Evolutionary conservation across 2,888 invertebrate genomes (phyloP), one percentile per base, ranked within the genome.

Genomic region (Magallana nippona): DNA sequence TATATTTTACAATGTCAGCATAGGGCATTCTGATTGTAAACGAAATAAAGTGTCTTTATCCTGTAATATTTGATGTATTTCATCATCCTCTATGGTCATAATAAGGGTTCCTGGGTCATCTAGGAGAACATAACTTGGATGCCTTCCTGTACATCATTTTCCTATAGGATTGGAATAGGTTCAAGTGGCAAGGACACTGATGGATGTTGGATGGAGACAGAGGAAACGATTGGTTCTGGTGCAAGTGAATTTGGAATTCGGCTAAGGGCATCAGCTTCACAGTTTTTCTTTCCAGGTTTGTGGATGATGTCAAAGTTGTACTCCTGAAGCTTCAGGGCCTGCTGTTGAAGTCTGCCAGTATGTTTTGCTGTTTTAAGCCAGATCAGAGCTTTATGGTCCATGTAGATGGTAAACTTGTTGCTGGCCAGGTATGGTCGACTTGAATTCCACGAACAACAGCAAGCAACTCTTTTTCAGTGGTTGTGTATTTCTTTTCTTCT

Each of bases 391-490:
- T 79, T 81, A 77, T 89, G 88, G 81, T 90, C 89, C 2, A 89
- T 89, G 56, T 83, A 71, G 3, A 87, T 86, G 3, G 81, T 83
- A 79, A 89, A 89, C 2, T 84, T 58, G 11, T 82, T 81, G 55
- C 85, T 60, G n/a, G 87, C 78, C 17, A 89, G 78, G 77, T 87
- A 90, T 19, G 83, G 82, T 8, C 84, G 81, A 71, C 71, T 55
- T 86, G 85, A 17, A 90, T 81, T 27, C n/a, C n/a, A n/a, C n/a
- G n/a, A n/a, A n/a, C 87, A n/a, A 88, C 56, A 8, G 88, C 88
- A 27, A 89, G 60, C 56, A 84, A 83, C 83, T 89, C 89, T 77
- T 83, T 84, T 58, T 89, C 86, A 13, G 87, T 8, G 86, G n/a
- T 85, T 13, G 81, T 57, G 81, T 83, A 89, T 27, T 79, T 84